Conservation (phyloP, 2,113 vertebrate genomes). For the Pterocles orientalis region DNA sequence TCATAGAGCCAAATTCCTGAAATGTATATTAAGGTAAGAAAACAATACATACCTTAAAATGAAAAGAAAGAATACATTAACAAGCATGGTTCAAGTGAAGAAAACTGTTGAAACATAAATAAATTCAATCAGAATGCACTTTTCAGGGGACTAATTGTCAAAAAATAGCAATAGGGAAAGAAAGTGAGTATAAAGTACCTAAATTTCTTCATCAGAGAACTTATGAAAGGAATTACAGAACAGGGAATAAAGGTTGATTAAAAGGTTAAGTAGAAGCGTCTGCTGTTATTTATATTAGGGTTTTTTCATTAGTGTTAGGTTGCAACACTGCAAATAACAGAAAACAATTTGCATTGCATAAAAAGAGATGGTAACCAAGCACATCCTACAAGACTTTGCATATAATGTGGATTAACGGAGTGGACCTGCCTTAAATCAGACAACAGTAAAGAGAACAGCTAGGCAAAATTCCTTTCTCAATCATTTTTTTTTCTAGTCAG, state of each 20-base stretch:
- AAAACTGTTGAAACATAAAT: neutral
- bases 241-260: neutral
- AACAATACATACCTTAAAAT: neutral
- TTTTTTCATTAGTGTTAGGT: neutral
- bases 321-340: neutral
- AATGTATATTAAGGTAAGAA: neutral
- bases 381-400: neutral
- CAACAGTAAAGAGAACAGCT: neutral
- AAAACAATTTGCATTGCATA: neutral
- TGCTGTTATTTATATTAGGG: neutral
- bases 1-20: neutral
- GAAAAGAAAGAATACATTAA: neutral
- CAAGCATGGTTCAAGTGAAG: neutral
- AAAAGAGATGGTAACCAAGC: neutral
- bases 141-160: neutral
- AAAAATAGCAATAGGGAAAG: neutral
- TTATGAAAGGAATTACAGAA: neutral
- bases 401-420: neutral
- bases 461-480: neutral
- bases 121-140: neutral
- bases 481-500: neutral
- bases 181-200: neutral
- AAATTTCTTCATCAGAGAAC: neutral
- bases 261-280: neutral
- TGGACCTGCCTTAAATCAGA: neutral